Percentiles rank a stretch among this genome's conserved stretches.
Evolutionary conservation across 2,888 invertebrate genomes (phyloP).

Genomic region (Isotomurus palustris): DNA sequence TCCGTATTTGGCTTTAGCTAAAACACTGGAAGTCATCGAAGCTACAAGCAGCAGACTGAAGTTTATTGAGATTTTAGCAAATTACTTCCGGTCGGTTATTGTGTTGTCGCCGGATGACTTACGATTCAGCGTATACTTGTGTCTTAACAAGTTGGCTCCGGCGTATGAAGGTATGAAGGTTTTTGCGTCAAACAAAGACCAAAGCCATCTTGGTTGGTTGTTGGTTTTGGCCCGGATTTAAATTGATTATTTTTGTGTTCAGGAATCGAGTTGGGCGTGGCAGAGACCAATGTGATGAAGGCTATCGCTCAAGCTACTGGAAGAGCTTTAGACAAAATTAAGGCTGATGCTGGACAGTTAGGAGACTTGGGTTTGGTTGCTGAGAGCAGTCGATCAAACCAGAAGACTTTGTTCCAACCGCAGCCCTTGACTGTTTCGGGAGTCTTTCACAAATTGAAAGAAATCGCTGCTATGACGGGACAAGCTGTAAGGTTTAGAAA

Average conservation of each 20-base stretch:
- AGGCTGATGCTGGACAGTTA: slow-evolving; percentile 62
- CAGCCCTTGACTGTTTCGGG: slow-evolving; percentile 66
- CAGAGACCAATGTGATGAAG: slow-evolving; percentile 90
- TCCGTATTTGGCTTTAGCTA: slow-evolving; percentile 87
- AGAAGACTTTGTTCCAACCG: slow-evolving; percentile 82
- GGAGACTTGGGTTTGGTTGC: slow-evolving; percentile 92
- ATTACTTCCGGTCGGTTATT: slow-evolving; percentile 88
- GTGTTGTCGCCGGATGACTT: slow-evolving; percentile 83
- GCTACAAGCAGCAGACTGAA: slow-evolving; percentile 75
- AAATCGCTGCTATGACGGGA: slow-evolving; percentile 82
- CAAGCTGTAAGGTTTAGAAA: slow-evolving; percentile 63
- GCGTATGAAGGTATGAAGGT: slow-evolving; percentile 74
- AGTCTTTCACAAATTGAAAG: slow-evolving; percentile 78
- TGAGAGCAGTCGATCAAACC: slow-evolving; percentile 74
- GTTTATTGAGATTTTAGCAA: slow-evolving; percentile 85
- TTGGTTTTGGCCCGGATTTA: neutral
- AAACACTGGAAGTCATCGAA: slow-evolving; percentile 86
- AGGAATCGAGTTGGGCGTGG: slow-evolving; percentile 82
- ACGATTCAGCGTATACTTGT: slow-evolving; percentile 83
- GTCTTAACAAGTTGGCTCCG: slow-evolving; percentile 92
- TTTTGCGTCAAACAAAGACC: neutral
- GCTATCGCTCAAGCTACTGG: slow-evolving; percentile 88
- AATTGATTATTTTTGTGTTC: slow-evolving; percentile 1
- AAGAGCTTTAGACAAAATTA: slow-evolving; percentile 74
- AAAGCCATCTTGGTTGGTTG: neutral